Base-by-base conservation (phyloP, 2,113 vertebrate species). In the Psephotus haematonotus region DNA sequence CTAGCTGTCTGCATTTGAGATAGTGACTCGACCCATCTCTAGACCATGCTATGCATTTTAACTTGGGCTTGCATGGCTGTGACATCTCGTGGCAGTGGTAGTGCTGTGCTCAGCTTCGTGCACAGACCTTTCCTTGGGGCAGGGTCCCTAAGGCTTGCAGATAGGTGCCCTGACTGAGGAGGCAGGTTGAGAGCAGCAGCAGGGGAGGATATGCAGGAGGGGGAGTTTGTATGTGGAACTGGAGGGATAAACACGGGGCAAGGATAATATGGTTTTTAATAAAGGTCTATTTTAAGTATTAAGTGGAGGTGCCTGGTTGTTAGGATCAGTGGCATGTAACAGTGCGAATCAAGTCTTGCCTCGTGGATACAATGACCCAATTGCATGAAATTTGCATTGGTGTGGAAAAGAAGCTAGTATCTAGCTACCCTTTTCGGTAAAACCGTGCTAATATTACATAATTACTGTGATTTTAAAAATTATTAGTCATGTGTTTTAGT, bases 401-500 rank as follows among this genome's bases (percentile, higher is more conserved):
- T 4, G 0, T 53, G 64, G 67, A 77, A 89, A 49, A 4, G 3
- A 80, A 85, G 44, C 81, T 89, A 81, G 29, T 87, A 65, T 86
- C 55, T 80, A 65, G 74, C 67, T 76, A 23, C 2, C 7, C 49
- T 87, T 63, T 67, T 89, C 81, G 46, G 59, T 93, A 90, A 92
- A 89, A 75, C 33, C 16, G 5, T 88, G 37, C 33, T 91, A 74
- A 88, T 92, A 39, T 70, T 81, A n/a, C 13, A 13, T 82, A 92
- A 90, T 93, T 81, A 63, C 69, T 41, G 60, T 1, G 1, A 37
- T 91, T 85, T 64, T 35, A 0, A 9, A 90, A 81, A 60, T 82
- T 86, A 86, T 92, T 93, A 90, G 69, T 94, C 75, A 74, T 69
- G 39, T 82, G 75, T 49, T 92, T 88, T 62, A 52, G 59, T 82